Base-by-base conservation (phyloP, 2,113 vertebrate species). In the Lathamus discolor region DNA sequence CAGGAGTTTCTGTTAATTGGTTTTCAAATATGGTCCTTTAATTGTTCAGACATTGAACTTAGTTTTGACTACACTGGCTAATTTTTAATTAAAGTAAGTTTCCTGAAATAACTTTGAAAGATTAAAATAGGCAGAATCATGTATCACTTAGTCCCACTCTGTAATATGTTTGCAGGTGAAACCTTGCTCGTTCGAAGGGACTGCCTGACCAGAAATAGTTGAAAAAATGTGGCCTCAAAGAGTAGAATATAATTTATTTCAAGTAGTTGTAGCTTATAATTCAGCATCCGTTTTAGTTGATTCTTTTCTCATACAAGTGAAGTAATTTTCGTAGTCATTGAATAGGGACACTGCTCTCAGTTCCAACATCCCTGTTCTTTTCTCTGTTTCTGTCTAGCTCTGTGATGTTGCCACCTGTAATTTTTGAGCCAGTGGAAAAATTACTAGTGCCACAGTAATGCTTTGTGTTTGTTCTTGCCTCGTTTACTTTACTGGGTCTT, bases 1-100 rank as follows among this genome's bases (percentile, higher is more conserved):
- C 80, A 94, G 90, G 95, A 95, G 95, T 73, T 95, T 84, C 83
- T 92, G 95, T 77, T 97, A 97, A 96, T 96, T 97, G 93, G 86
- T 86, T 97, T 96, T 95, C 92, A 96, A 73, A 82, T 94, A 49
- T 25, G 73, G 52, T 94, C 74, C 75, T 91, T 87, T 97, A 97
- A 95, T 97, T 95, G 93, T 92, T 97, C 86, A 92, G 90, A 81
- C 86, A 61, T 4, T 92, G 91, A 79, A 86, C 35, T 96, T 83
- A 82, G 61, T 29, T 88, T 94, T 96, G 83, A 94, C 92, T 96
- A 66, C n/a, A 44, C 17, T 49, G 51, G 33, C 62, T 90, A 64
- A 88, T 88, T 94, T 93, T 97, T 97, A 95, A 96, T 97, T 97
- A 96, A 92, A 90, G 16, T 77, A 72, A 90, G 43, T 93, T 92